Conservation (phyloP, 2,888 invertebrate species). For the Campoplex nolae region DNA sequence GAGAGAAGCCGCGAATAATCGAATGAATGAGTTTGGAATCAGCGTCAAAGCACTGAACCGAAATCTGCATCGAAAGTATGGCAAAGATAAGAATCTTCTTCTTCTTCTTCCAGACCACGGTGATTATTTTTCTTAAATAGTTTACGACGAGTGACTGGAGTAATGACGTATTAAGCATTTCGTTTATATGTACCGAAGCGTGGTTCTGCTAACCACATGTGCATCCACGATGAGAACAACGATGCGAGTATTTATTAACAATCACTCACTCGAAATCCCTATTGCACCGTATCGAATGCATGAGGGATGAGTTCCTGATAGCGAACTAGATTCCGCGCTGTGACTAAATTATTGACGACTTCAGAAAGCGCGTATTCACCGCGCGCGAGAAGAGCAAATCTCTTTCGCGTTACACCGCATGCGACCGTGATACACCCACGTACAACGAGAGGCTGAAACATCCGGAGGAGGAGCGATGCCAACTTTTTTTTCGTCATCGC, state of each 20-base stretch:
- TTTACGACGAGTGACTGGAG: background rate
- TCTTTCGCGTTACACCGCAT: background rate
- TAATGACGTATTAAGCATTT: slow-evolving; percentile 21
- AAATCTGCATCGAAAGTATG: background rate
- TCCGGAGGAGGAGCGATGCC: slow-evolving; percentile 48
- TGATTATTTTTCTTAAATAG: background rate
- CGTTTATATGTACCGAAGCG: background rate
- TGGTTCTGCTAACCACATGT: background rate
- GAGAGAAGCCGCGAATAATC: too few relatives aligned
- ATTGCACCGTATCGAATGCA: slow-evolving; percentile 17
- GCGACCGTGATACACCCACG: background rate
- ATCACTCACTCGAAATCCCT: background rate
- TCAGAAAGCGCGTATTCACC: background rate
- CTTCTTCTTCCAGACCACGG: background rate
- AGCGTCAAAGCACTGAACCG: background rate
- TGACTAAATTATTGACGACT: slow-evolving; percentile 42
- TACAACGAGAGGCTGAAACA: slow-evolving; percentile 8
- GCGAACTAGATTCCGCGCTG: slow-evolving; percentile 12
- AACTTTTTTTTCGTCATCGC: slow-evolving; percentile 38
- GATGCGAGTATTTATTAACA: slow-evolving; percentile 10
- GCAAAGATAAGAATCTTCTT: slow-evolving; percentile 6
- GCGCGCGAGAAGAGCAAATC: slow-evolving; percentile 7
- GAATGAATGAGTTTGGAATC: too few relatives aligned
- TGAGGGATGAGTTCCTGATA: slow-evolving; percentile 16
- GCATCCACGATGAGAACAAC: slow-evolving; percentile 14